Evolutionary conservation across 1,140 invertebrate species (phyloP).

Genomic region (Trichomalopsis sarcophagae): DNA sequence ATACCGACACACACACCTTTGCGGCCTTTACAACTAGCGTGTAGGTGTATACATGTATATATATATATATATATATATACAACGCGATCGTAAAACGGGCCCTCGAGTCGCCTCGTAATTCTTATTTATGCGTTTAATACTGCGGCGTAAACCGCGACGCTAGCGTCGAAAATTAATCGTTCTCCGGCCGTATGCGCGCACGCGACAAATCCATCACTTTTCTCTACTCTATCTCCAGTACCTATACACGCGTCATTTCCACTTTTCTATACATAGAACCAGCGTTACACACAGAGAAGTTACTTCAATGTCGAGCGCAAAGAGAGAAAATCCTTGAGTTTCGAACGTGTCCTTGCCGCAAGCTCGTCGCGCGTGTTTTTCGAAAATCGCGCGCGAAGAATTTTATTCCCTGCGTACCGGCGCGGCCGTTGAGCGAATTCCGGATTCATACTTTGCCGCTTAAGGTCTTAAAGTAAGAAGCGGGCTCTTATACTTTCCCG

Average conservation of each 20-base stretch:
- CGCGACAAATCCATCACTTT: neutral
- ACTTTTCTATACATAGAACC: neutral
- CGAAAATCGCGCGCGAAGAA: neutral
- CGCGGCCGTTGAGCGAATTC: neutral
- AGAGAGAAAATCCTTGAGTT: neutral
- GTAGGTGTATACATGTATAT: neutral
- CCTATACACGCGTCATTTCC: neutral
- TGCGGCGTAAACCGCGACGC: neutral
- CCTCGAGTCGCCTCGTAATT: conserved; percentile 1
- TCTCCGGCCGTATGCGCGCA: too few species aligned
- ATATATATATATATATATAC: neutral
- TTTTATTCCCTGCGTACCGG: neutral
- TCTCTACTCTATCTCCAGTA: neutral
- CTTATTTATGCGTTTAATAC: conserved; percentile 22
- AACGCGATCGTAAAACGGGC: neutral
- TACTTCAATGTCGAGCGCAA: neutral
- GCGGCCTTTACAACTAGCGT: neutral
- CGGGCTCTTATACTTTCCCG: neutral
- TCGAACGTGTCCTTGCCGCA: neutral
- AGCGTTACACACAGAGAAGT: neutral
- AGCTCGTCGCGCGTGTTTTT: neutral
- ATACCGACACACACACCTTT: neutral
- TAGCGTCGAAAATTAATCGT: conserved; percentile 8
- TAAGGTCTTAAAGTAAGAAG: neutral
- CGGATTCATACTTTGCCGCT: neutral